Percentiles rank a stretch among this genome's conserved stretches.
These are phyloP conservation scores for Aplysina aerophoba DNA, from an alignment of 37 sponge, comb jelly and placozoan genomes.

Conservation along the genomic window DNA sequence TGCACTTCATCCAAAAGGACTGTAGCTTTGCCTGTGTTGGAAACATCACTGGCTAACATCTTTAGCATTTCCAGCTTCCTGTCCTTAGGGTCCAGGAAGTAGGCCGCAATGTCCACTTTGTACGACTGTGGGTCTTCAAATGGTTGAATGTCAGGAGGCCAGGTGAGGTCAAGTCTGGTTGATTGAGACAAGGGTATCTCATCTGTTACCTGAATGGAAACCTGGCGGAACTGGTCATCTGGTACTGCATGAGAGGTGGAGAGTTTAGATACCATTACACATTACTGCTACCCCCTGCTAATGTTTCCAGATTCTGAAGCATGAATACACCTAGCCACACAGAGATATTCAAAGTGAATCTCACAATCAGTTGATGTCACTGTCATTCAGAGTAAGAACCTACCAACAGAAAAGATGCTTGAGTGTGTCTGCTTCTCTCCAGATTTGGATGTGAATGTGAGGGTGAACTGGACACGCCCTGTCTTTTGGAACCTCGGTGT, in stretches of 20 bases:
- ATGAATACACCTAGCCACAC: too few species aligned
- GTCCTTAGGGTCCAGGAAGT: neutral
- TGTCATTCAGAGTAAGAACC: neutral
- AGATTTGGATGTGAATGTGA: neutral
- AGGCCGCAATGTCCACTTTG: constrained; percentile 41
- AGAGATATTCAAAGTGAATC: too few species aligned
- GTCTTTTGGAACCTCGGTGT: neutral
- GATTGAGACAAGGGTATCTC: too few species aligned
- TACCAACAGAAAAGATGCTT: too few species aligned
- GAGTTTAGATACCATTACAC: too few species aligned
- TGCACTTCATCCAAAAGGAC: neutral
- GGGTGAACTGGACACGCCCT: neutral
- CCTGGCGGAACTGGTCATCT: too few species aligned
- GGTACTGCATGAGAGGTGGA: too few species aligned
- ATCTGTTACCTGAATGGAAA: too few species aligned
- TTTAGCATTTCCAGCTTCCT: neutral
- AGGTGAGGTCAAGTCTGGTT: neutral
- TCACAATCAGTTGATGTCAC: neutral
- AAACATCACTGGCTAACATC: neutral
- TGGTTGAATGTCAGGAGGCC: constrained; percentile 21
- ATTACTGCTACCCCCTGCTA: too few species aligned
- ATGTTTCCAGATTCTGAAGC: too few species aligned
- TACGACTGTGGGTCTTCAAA: neutral
- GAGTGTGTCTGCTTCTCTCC: too few species aligned
- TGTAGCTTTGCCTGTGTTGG: constrained; percentile 1